phyloP scores from a whole-genome alignment of 2,888 invertebrate genomes.

The Polydrusus tereticollis region DNA sequence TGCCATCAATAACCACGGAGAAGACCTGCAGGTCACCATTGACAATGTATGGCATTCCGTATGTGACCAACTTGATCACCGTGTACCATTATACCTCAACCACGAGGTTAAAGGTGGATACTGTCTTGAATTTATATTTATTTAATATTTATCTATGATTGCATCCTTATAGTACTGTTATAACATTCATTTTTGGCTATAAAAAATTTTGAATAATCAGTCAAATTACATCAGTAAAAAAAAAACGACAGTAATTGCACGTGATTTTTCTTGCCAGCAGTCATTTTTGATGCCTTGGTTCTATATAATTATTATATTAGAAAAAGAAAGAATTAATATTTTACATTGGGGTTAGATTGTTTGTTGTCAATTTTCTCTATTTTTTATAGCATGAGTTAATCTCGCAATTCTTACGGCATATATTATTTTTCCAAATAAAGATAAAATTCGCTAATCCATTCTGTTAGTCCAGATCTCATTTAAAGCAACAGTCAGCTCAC shows the following conservation, averaged over 20 bases:
- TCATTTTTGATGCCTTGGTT: too few relatives aligned
- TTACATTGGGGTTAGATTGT: too few relatives aligned
- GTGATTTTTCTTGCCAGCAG: too few relatives aligned
- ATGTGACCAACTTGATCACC: slow-evolving; percentile 46
- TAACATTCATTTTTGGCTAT: neutral
- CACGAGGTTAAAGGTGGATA: slow-evolving; percentile 25
- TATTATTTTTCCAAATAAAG: too few relatives aligned
- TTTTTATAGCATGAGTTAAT: too few relatives aligned
- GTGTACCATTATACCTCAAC: slow-evolving; percentile 29
- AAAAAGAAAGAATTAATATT: too few relatives aligned
- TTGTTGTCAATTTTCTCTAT: too few relatives aligned
- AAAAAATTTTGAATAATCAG: neutral
- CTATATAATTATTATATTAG: too few relatives aligned
- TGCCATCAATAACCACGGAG: slow-evolving; percentile 41
- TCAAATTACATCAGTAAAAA: neutral
- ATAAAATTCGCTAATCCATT: too few relatives aligned
- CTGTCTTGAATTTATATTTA: slow-evolving; percentile 31
- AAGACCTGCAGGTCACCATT: slow-evolving; percentile 40
- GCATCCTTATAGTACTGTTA: slow-evolving; percentile 15
- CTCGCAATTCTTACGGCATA: too few relatives aligned
- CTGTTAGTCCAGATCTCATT: too few relatives aligned
- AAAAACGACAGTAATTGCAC: neutral
- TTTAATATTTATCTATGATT: slow-evolving; percentile 22
- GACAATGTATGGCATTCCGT: slow-evolving; percentile 44
- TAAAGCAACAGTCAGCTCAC: too few relatives aligned